These are phyloP conservation scores for Cosmopolites sordidus DNA, from an alignment of 2,888 invertebrate species.

Conservation along the genomic window DNA sequence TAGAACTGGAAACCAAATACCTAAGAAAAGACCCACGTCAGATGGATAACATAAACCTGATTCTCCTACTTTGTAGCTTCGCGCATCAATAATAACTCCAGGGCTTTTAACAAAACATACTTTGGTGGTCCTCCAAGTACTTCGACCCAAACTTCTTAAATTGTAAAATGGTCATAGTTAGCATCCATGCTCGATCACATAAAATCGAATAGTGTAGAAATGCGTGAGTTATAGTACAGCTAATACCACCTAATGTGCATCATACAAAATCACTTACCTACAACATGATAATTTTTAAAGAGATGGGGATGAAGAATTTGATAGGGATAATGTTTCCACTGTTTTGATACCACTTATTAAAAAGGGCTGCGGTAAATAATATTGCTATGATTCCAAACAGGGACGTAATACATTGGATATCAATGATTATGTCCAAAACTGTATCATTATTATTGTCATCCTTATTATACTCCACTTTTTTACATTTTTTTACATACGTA, in stretches of 20 bases:
- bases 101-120: conserved; percentile 51
- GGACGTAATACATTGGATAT: conserved; percentile 53
- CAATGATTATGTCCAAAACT: conserved; percentile 44
- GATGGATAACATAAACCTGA: conserved; percentile 52
- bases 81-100: conserved; percentile 50
- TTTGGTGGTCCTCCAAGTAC: conserved; percentile 56
- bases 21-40: conserved; percentile 54
- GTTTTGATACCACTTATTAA: conserved; percentile 57
- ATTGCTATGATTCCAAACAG: conserved; percentile 52
- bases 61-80: conserved; percentile 49
- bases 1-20: conserved; percentile 55
- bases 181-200: conserved; percentile 69
- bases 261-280: conserved; percentile 32
- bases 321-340: conserved; percentile 43
- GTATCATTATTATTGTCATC: conserved; percentile 43
- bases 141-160: conserved; percentile 63
- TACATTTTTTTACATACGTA: conserved; percentile 48
- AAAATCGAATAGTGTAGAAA: conserved; percentile 65
- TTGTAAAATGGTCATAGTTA: conserved; percentile 64
- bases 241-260: conserved; percentile 52
- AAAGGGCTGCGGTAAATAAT: conserved; percentile 52
- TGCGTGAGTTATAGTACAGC: conserved; percentile 54
- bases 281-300: conserved; percentile 38
- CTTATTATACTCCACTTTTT: conserved; percentile 9
- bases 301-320: conserved; percentile 39